Evolutionary conservation across 2,113 vertebrate genomes (phyloP), one percentile per base, ranked within the genome.

Genomic region (Strix aluco): DNA sequence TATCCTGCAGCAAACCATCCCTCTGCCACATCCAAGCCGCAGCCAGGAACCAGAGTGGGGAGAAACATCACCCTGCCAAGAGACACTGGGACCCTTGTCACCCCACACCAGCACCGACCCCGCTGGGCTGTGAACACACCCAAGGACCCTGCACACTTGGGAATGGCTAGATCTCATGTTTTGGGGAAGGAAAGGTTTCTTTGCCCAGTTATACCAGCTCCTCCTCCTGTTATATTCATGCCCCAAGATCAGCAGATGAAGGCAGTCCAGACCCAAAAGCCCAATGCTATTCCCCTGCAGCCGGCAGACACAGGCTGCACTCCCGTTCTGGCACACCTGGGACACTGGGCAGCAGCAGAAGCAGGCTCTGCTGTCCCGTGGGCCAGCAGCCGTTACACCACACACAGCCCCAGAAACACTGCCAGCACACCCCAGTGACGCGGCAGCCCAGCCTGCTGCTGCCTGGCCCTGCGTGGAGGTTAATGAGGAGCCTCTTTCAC

Each of bases 31-130:
- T 61, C 66, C 19, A 0, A 90, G 83, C 67, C 81, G 87, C 87
- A 91, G 54, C 52, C 8, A 38, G 72, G 67, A 96, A 91, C 93
- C 97, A 95, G 96, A 85, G 97, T 96, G 71, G 97, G 95, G 88
- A 97, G 97, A 95, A 96, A 90, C 81, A 94, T 96, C 97, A 36
- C 91, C 46, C 46, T 46, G 44, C 44, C 16, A 46, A 46, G 44
- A 8, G 44, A 47, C 46, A 21, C 92, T 57, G 66, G 89, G 86
- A 71, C 89, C 92, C 92, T 87, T 21, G 1, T n/a, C 7, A 2
- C 17, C 63, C 63, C 7, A 2, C 47, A 27, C 13, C 72, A 83
- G 59, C 55, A 58, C 29, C 47, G 10, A 3, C 55, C 42, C 5
- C 1, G 14, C 61, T 9, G 7, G 32, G 38, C 44, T 70, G 30